Base-by-base conservation (phyloP, 1,140 invertebrate genomes). In the Leptinotarsa undecemlineata region DNA sequence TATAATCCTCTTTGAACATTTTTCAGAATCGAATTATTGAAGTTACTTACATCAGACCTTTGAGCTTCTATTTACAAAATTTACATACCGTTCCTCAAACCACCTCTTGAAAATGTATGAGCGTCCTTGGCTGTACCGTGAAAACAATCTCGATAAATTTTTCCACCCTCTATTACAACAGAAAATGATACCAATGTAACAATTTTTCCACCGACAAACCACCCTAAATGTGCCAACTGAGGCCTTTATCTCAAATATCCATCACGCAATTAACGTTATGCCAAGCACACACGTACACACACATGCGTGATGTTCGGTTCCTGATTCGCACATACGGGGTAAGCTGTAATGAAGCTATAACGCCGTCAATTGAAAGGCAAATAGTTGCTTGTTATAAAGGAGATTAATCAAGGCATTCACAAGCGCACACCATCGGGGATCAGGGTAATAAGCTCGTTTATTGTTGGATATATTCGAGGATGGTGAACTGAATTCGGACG, bases 271-370 rank as follows among this genome's bases (percentile, higher is more conserved):
- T 71, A 71, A 71, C 6, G 51, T 48, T 4, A 23, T 71, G 69
- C 69, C 69, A 71, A 42, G 69, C 69, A 71, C 69, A 71, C 69
- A 71, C 69, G 69, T 60, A 57, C 48, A 60, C 48, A 71, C 33
- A 71, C 48, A 71, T 57, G 48, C 60, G 60, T 62, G 33, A 42
- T 42, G 33, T 42, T 42, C 33, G 6, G 8, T 57, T 14, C 17
- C 17, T 14, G 51, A 15, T 19, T 57, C 51, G 51, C 51, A 57
- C 14, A 57, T 26, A 19, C 66, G 66, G 66, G n/a, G n/a, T 47
- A 19, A 11, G 15, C 26, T 26, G 21, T 71, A 71, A 61, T 57
- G 69, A 71, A 71, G 69, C 69, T 60, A 21, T 62, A 71, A 71
- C 23, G 21, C 48, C 69, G 21, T 71, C 60, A 69, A 61, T 71